Evolutionary conservation across 1,140 invertebrate genomes (phyloP).

Genomic region (Zophobas atratus): DNA sequence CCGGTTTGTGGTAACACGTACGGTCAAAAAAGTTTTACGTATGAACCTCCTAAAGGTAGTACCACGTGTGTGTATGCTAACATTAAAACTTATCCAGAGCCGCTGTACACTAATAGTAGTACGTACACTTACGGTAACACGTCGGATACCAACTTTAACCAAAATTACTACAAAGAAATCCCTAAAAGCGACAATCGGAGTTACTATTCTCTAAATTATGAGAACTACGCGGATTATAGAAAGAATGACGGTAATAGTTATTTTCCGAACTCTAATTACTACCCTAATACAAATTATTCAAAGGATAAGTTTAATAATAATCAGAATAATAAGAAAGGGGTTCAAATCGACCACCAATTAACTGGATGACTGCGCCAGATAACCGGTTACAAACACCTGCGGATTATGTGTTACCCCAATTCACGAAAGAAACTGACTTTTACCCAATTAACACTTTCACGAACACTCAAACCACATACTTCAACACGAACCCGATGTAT

Average conservation of each 20-base stretch:
- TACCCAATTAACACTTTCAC: conserved; percentile 54
- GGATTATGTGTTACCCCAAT: conserved; percentile 59
- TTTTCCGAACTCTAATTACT: conserved; percentile 44
- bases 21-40: background rate
- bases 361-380: conserved; percentile 77
- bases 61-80: conserved; percentile 47
- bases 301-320: conserved; percentile 41
- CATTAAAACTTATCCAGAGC: conserved; percentile 53
- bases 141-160: conserved; percentile 55
- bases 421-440: conserved; percentile 59
- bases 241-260: conserved; percentile 51
- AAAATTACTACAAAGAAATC: conserved; percentile 55
- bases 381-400: conserved; percentile 52
- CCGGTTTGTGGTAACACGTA: conserved; percentile 3
- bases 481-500: conserved; percentile 57
- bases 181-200: conserved; percentile 46
- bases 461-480: conserved; percentile 56
- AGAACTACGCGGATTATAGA: conserved; percentile 56
- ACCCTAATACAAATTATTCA: conserved; percentile 32
- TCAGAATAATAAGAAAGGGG: conserved; percentile 46
- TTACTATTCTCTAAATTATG: conserved; percentile 51
- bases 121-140: conserved; percentile 56
- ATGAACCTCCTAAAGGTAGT: conserved; percentile 37
- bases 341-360: conserved; percentile 69
- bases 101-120: conserved; percentile 57